A percentile compares a stretch with the other conserved stretches of the same genome.
Evolutionary conservation across 2,113 vertebrate species (phyloP).

Genomic region (Chrysemys picta): DNA sequence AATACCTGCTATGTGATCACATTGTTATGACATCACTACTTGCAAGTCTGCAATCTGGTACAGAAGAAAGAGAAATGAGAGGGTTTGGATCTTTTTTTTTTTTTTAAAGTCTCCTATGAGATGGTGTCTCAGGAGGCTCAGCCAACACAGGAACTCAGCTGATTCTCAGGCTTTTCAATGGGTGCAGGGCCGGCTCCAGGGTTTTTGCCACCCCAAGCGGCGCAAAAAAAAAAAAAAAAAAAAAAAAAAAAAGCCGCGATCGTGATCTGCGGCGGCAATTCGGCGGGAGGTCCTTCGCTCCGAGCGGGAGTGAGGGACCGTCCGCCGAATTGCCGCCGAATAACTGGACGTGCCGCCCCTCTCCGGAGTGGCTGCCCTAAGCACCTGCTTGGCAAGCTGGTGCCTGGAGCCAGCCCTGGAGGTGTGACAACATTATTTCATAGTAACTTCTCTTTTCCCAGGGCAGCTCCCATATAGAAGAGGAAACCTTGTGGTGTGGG

Average conservation of each 20-base stretch:
- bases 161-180: background rate
- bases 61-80: background rate
- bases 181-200: background rate
- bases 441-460: background rate
- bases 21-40: background rate
- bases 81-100: background rate
- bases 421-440: background rate
- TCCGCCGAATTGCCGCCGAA: too few species aligned
- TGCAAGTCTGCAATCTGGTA: background rate
- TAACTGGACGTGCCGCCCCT: too few species aligned
- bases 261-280: too few species aligned
- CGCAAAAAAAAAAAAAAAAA: too few species aligned
- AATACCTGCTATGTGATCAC: accelerated
- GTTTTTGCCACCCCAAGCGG: too few species aligned
- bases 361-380: too few species aligned
- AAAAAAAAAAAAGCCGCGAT: too few species aligned
- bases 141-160: background rate
- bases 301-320: too few species aligned
- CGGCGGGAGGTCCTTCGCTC: too few species aligned
- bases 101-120: background rate
- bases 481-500: background rate
- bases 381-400: too few species aligned
- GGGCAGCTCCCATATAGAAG: slow-evolving; percentile 23
- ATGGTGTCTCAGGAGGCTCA: background rate
- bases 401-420: too few species aligned